Evolutionary conservation across 2,797 vertebrate genomes (phyloP).

Genomic region (Naso thynnoides): DNA sequence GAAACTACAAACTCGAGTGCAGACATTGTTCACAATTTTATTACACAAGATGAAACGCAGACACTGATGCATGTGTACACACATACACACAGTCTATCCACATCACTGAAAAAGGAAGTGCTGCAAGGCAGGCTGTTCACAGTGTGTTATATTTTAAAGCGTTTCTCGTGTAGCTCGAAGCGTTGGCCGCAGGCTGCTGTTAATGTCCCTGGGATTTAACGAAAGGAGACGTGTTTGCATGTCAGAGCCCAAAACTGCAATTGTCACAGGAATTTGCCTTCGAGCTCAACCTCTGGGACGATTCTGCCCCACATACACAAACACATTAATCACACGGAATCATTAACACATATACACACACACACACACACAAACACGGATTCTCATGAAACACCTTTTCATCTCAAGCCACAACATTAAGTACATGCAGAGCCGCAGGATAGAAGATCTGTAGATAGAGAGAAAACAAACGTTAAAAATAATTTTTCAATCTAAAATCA

Average conservation of each 20-base stretch:
- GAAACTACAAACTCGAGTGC: constrained; percentile 8
- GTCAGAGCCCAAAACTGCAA: constrained; percentile 55
- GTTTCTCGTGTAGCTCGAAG: constrained; percentile 54
- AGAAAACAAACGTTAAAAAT: neutral
- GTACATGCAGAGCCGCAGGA: constrained; percentile 1
- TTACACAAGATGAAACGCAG: constrained; percentile 23
- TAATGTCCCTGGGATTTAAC: constrained; percentile 69
- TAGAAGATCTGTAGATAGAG: neutral
- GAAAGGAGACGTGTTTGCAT: constrained; percentile 61
- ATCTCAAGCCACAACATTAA: constrained; percentile 5
- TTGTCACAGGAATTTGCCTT: constrained; percentile 71
- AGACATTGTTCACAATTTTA: constrained; percentile 16
- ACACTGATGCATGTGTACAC: neutral
- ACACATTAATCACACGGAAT: constrained; percentile 55
- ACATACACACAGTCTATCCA: constrained; percentile 2
- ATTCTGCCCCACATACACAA: constrained; percentile 59
- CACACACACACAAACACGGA: constrained; percentile 9
- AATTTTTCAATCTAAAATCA: neutral
- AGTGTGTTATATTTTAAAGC: constrained; percentile 49
- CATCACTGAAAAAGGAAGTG: constrained; percentile 36
- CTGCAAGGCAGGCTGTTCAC: constrained; percentile 30
- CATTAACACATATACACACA: constrained; percentile 31
- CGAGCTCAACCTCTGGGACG: constrained; percentile 64
- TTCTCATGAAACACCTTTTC: constrained; percentile 30
- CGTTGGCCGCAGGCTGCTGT: constrained; percentile 54